phyloP scores from a whole-genome alignment of 2,888 invertebrate genomes.

The Serripes groenlandicus region DNA sequence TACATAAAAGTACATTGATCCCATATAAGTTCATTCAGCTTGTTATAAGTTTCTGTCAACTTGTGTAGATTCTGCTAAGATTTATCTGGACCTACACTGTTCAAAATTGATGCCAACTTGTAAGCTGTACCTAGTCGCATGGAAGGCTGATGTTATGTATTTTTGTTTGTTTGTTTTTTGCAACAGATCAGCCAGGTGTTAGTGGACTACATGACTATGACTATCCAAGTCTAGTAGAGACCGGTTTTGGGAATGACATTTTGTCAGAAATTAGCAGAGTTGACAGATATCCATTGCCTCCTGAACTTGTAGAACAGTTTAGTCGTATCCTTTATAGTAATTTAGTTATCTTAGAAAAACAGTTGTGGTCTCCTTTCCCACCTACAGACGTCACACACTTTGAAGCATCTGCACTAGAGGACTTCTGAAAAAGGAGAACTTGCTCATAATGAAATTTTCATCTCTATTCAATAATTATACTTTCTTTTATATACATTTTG shows the following conservation, averaged over 20 bases:
- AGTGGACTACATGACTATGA: conserved; percentile 97
- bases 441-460: background rate
- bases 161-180: background rate
- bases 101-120: background rate
- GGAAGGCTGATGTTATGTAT: no score
- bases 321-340: conserved; percentile 91
- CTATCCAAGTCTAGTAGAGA: conserved; percentile 92
- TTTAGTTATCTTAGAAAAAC: no score
- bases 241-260: conserved; percentile 90
- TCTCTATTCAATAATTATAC: background rate
- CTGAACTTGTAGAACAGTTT: conserved; percentile 98
- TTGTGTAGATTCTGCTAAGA: no score
- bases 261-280: conserved; percentile 92
- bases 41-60: no score
- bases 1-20: no score
- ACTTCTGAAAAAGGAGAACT: background rate
- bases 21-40: no score
- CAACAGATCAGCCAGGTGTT: conserved; percentile 91
- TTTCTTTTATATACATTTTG: background rate
- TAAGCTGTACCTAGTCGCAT: background rate
- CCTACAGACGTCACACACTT: no score
- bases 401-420: background rate
- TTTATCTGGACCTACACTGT: background rate
- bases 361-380: no score
- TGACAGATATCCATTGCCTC: conserved; percentile 95